A percentile compares a stretch with the other conserved stretches of the same genome.
Evolutionary conservation across 2,888 invertebrate species (phyloP).

Genomic region (Eurytoma californica): DNA sequence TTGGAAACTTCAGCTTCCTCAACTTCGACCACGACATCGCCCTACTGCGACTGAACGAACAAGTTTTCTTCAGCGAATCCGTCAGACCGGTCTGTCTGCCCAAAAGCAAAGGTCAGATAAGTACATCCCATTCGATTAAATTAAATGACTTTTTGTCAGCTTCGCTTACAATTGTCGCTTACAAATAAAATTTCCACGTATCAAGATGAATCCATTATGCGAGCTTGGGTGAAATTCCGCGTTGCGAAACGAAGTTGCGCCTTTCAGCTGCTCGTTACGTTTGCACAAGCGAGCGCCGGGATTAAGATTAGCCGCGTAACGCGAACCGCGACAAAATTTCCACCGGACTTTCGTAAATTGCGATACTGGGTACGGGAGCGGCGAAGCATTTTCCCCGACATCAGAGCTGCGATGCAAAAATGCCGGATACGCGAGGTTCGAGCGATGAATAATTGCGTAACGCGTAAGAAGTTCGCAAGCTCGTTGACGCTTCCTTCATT

Average conservation of each 20-base stretch:
- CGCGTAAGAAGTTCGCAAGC: constrained; percentile 7
- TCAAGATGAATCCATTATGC: too few species aligned
- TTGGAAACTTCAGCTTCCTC: constrained; percentile 88
- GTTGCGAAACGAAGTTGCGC: neutral
- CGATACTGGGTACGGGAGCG: neutral
- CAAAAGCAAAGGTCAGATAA: constrained; percentile 77
- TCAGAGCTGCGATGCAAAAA: neutral
- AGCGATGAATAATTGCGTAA: constrained; percentile 13
- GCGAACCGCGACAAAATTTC: neutral
- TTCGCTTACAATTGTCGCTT: too few species aligned
- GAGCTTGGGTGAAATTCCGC: too few species aligned
- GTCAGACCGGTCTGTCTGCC: constrained; percentile 92
- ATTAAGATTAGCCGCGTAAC: neutral
- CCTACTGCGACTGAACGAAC: constrained; percentile 86
- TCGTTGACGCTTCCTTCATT: constrained; percentile 26
- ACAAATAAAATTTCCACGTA: too few species aligned
- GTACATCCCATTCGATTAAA: neutral
- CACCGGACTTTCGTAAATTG: neutral
- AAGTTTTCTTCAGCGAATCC: constrained; percentile 85
- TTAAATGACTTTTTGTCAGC: too few species aligned
- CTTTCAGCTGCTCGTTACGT: neutral
- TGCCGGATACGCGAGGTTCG: constrained; percentile 21
- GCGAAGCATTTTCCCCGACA: neutral
- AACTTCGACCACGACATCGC: constrained; percentile 95
- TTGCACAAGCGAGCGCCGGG: neutral